phyloP scores from a whole-genome alignment of 64 coral and sea anemone genomes.

The Exaiptasia diaphana region DNA sequence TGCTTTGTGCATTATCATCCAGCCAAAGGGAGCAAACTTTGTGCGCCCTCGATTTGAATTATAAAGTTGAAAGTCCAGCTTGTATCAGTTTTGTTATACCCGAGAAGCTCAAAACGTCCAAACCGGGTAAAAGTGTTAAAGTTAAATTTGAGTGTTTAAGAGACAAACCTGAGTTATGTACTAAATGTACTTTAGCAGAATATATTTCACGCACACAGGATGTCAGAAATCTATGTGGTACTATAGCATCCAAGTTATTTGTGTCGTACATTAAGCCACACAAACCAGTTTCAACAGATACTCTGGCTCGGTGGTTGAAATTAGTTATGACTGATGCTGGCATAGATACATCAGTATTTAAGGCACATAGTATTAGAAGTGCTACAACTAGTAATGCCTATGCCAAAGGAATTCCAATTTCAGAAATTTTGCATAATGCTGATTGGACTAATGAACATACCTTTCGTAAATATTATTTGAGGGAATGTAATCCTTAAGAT shows the following conservation, averaged over 20 bases:
- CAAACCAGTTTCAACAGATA: constrained; percentile 44
- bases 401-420: constrained; percentile 21
- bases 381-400: constrained; percentile 22
- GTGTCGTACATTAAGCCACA: constrained; percentile 51
- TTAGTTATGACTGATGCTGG: constrained; percentile 46
- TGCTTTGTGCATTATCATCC: constrained; percentile 84
- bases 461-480: constrained; percentile 32
- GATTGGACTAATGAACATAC: constrained; percentile 53
- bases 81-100: constrained; percentile 61
- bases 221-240: neutral
- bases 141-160: constrained; percentile 54
- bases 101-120: constrained; percentile 43
- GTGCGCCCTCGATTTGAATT: constrained; percentile 70
- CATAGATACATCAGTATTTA: constrained; percentile 65
- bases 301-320: constrained; percentile 54
- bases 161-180: constrained; percentile 22
- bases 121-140: constrained; percentile 54
- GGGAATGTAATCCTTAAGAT: neutral
- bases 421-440: constrained; percentile 48
- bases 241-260: constrained; percentile 42
- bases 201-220: constrained; percentile 32
- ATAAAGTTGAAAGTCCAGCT: neutral
- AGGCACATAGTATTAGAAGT: constrained; percentile 55
- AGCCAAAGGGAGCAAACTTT: constrained; percentile 68
- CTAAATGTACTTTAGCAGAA: constrained; percentile 27